Base-by-base conservation (phyloP, 2,888 invertebrate species). In the Meliscaeva auricollis region DNA sequence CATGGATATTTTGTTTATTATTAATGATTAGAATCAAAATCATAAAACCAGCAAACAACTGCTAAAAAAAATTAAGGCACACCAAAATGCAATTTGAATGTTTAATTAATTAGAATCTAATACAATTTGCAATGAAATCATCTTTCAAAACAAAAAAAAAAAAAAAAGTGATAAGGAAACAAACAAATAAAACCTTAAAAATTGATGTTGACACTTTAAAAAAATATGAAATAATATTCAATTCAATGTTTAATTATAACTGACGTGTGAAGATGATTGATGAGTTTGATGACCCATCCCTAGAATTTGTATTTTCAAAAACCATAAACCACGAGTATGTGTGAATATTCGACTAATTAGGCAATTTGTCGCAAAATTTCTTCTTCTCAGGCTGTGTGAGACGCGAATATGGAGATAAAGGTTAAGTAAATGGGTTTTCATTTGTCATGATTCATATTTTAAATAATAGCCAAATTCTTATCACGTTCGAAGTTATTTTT, bases 291-390 rank as follows among this genome's bases (percentile, higher is more conserved):
- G 58, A 58, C 35, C 58, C 38, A 38, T 58, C 35, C 17, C 17
- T 17, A 11, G 2, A 35, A 3, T 58, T 58, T 58, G 17, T 20
- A 7, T 38, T 20, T 46, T 8, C 56, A 32, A 2, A 9, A n/a
- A 56, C 56, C 5, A 35, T 32, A 6, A 32, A 15, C 0, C 6
- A 46, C n/a, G n/a, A n/a, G n/a, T 5, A 2, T 20, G 13, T 38
- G 13, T n/a, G 20, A 13, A 20, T 7, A 11, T 35, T 58, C 58
- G n/a, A 58, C 38, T 38, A 58, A 58, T 58, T 20, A 38, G 58
- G 20, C 38, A 58, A 58, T 58, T 58, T 38, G 58, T 58, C 20
- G 58, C 35, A 32, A 56, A 32, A 56, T 56, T 56, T 56, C 26
- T 56, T 56, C 26, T 26, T 26, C 17, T 17, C 56, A 58, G 38